Conservation (phyloP, 92 coral and sea anemone species). For the Porites cylindrica region DNA sequence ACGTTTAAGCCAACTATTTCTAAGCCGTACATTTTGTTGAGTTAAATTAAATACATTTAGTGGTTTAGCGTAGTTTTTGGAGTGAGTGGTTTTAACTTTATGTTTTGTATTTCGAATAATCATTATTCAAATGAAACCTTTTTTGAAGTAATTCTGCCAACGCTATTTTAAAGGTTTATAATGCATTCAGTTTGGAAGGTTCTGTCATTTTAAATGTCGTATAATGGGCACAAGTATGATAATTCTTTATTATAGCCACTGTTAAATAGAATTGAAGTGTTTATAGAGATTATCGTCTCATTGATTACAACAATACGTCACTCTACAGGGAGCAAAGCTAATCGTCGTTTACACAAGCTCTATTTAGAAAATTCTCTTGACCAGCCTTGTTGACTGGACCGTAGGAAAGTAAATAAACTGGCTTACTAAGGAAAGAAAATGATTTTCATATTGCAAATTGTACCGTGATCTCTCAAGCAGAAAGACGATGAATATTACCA, state of each 20-base stretch:
- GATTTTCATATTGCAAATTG: background rate
- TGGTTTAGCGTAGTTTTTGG: too few species aligned
- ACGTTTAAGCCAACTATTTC: too few species aligned
- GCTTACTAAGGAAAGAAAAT: background rate
- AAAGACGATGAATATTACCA: background rate
- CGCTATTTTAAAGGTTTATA: background rate
- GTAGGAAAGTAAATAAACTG: background rate
- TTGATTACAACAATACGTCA: background rate
- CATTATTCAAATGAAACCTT: background rate
- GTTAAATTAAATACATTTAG: too few species aligned
- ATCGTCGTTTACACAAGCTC: background rate
- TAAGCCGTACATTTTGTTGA: too few species aligned
- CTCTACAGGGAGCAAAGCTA: background rate
- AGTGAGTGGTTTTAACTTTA: background rate
- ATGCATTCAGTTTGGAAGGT: background rate
- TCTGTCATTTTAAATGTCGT: background rate
- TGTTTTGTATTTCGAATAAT: too few species aligned
- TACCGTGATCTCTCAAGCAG: slow-evolving; percentile 22
- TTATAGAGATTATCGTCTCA: background rate
- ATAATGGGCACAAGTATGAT: background rate
- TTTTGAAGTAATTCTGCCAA: background rate
- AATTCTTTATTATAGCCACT: background rate
- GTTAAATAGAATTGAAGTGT: background rate
- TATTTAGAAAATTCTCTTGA: background rate
- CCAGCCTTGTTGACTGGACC: slow-evolving; percentile 15